Evolutionary conservation across 2,113 vertebrate genomes (phyloP), one percentile per base, ranked within the genome.

Genomic region (Hemiscyllium ocellatum): DNA sequence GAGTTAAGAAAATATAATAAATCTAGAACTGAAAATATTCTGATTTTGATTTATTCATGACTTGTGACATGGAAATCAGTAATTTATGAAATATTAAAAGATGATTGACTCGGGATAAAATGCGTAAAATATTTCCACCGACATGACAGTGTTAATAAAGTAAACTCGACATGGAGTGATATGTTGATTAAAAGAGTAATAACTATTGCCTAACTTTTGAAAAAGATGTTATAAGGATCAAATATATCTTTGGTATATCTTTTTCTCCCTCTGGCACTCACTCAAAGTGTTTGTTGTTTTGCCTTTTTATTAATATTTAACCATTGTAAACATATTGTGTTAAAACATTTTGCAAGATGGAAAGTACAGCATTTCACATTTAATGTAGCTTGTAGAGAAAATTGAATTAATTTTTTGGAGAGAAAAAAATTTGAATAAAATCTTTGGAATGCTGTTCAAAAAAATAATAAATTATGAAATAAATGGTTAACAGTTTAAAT

Each of bases 121-220:
- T 94, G 37, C 47, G 26, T 29, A n/a, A 72, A 70, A 29, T 76
- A 52, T 37, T 72, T 95, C 29, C n/a, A 95, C 70, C 37, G 47
- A 76, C 52, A 72, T 95, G 24, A 61, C 56, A 90, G 52, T 61
- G 47, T 22, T 72, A 26, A 50, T 52, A 70, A 20, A 47, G 37
- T 94, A 72, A 95, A 29, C 50, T 95, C 37, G 52, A 72, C 42
- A 50, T 52, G 68, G 69, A 95, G 94, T 95, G 22, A 95, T 95
- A 47, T 52, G 24, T 47, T 76, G 12, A 76, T 95, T 95, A 19
- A 76, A 95, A 95, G 47, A 95, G 24, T 95, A 95, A 95, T 12
- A 76, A 29, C 3, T 69, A 95, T 95, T 72, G 26, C 37, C 3
- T 52, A 52, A 95, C 26, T 95, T 33, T 33, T 33, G 22, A 61